phyloP scores from a whole-genome alignment of 2,888 invertebrate genomes.

The Hofmannophila pseudospretella region DNA sequence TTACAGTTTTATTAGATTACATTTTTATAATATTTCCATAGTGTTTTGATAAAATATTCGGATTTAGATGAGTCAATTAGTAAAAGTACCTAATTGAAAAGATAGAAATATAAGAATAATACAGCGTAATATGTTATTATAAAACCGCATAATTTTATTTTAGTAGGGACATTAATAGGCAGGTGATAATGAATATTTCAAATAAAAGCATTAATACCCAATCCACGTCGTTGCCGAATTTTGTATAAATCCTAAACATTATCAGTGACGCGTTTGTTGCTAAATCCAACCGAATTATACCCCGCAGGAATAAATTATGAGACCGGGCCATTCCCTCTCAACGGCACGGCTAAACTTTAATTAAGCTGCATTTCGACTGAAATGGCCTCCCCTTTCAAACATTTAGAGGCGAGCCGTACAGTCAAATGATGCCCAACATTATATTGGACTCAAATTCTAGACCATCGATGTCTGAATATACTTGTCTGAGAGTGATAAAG shows the following conservation, averaged over 20 bases:
- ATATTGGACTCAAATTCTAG: slow-evolving; percentile 21
- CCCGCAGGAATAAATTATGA: slow-evolving; percentile 69
- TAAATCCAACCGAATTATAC: slow-evolving; percentile 64
- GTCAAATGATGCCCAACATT: slow-evolving; percentile 39
- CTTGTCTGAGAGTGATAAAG: no score
- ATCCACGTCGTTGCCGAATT: slow-evolving; percentile 6
- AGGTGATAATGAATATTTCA: no score
- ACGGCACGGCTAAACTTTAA: slow-evolving; percentile 62
- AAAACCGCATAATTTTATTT: no score
- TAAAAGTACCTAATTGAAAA: no score
- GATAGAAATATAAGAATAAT: no score
- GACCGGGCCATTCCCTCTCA: slow-evolving; percentile 58
- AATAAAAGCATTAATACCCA: neutral
- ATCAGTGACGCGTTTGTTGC: slow-evolving; percentile 51
- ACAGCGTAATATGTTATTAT: no score
- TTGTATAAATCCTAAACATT: slow-evolving; percentile 40
- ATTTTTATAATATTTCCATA: no score
- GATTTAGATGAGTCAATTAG: no score
- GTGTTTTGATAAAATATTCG: no score
- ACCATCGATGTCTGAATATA: no score
- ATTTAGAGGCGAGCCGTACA: slow-evolving; percentile 44
- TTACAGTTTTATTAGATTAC: no score
- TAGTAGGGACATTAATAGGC: no score
- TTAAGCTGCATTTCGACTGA: slow-evolving; percentile 65
- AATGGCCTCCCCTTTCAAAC: slow-evolving; percentile 61